A percentile compares a stretch with the other conserved stretches of the same genome.
phyloP scores from a whole-genome alignment of 2,888 invertebrate species.

The Camponotus fellah region DNA sequence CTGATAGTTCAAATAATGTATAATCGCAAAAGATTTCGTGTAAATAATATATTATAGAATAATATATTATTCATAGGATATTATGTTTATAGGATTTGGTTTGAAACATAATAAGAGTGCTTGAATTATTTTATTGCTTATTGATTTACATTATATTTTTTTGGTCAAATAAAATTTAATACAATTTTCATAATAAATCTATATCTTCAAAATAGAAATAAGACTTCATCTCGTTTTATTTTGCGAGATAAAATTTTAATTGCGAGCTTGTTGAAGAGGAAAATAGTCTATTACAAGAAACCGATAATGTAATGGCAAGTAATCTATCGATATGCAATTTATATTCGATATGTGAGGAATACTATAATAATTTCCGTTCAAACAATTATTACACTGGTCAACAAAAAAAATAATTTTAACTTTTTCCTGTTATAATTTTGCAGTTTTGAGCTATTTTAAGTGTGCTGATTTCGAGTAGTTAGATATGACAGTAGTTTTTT shows the following conservation, averaged over 20 bases:
- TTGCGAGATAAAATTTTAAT: conserved; percentile 50
- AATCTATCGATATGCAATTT: conserved; percentile 38
- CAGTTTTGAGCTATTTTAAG: no score
- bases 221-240: conserved; percentile 21
- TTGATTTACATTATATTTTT: conserved; percentile 2
- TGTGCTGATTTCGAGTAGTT: no score
- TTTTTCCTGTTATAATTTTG: no score
- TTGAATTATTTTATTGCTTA: conserved; percentile 12
- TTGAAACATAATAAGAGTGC: background rate
- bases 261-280: conserved; percentile 31
- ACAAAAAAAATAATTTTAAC: no score
- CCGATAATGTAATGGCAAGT: conserved; percentile 30
- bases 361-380: conserved; percentile 13
- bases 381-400: no score
- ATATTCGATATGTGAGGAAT: conserved; percentile 45
- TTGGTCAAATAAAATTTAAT: conserved; percentile 16
- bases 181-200: conserved; percentile 30
- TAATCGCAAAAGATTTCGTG: background rate
- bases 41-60: background rate
- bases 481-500: no score
- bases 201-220: conserved; percentile 16
- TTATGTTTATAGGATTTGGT: background rate
- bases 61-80: background rate
- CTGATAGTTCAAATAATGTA: background rate
- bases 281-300: conserved; percentile 41